Evolutionary conservation across 2,888 invertebrate genomes (phyloP), one percentile per base, ranked within the genome.

Genomic region (Anodontia alba): DNA sequence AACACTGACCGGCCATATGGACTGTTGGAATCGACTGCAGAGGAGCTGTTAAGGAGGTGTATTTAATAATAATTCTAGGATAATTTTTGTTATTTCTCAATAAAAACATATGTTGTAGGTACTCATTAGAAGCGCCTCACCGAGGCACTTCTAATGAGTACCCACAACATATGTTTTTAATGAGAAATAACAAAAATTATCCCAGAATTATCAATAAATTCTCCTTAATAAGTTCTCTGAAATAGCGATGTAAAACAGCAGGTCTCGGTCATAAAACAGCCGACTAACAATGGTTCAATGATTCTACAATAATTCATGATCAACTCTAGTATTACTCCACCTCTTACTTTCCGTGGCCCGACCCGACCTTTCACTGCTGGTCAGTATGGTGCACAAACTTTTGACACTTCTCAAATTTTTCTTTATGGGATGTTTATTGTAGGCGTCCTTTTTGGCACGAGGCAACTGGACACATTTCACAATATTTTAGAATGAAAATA

Each of bases 341-440:
- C 62, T 62, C 62, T 62, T 62, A 62, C 62, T 62, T 62, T 62
- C 62, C 7, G 33, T 62, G 62, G 62, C 62, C 62, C 33, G 62
- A 62, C 62, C 62, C 17, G 62, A 62, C 62, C 62, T 33, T 33
- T 62, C 20, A 17, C 33, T 20, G 29, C 62, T 62, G 62, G 31
- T 62, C 62, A 62, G 10, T 33, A 8, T 33, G 23, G 33, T 62
- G 62, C 62, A 62, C 62, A 62, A 17, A 62, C 62, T 62, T 76
- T 67, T 86, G 83, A 80, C 86, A 83, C 75, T 72, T 77, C 71
- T 86, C 85, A 78, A 83, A 86, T 86, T 86, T 81, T 86, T 86
- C 83, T 86, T 86, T 83, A 86, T 67, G 85, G 73, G 75, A 38
- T 51, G 57, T 75, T 75, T 68, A 81, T 86, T 83, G 83, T 83